Conservation (phyloP, 2,113 vertebrate species). For the Ondatra zibethicus region DNA sequence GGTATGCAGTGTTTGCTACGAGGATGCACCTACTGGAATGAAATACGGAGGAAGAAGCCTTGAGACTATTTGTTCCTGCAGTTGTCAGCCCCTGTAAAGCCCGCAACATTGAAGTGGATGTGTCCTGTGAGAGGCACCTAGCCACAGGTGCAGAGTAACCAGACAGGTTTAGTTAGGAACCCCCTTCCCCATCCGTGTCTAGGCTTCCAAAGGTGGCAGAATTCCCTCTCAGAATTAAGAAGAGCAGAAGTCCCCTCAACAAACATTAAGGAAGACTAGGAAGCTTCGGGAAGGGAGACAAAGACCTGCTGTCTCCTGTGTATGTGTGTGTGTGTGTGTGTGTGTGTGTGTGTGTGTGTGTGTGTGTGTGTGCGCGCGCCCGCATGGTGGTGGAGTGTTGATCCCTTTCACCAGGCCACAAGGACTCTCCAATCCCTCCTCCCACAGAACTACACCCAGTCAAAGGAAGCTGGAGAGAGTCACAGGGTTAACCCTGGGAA, state of each 20-base stretch:
- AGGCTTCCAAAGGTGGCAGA: not conserved
- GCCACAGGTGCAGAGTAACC: rapidly evolving
- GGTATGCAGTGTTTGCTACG: not conserved
- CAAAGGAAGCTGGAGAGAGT: not conserved
- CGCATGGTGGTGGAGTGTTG: too few species aligned
- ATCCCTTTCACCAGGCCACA: too few species aligned
- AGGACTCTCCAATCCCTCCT: not conserved
- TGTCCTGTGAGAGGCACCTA: not conserved
- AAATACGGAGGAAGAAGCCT: rapidly evolving
- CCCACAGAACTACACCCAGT: not conserved
- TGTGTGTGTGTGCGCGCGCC: not conserved
- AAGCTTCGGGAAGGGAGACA: not conserved
- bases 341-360: too few species aligned
- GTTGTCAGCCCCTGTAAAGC: not conserved
- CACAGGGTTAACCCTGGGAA: too few species aligned
- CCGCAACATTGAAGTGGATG: not conserved
- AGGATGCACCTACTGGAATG: not conserved
- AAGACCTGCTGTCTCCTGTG: not conserved
- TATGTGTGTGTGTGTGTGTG: not conserved
- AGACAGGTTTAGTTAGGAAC: not conserved
- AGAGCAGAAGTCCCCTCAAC: too few species aligned
- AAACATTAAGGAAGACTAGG: not conserved
- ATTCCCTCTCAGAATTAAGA: not conserved
- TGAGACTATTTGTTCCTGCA: not conserved
- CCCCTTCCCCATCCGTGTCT: rapidly evolving